Evolutionary conservation across 2,888 invertebrate species (phyloP).

Genomic region (Candidula unifasciata): DNA sequence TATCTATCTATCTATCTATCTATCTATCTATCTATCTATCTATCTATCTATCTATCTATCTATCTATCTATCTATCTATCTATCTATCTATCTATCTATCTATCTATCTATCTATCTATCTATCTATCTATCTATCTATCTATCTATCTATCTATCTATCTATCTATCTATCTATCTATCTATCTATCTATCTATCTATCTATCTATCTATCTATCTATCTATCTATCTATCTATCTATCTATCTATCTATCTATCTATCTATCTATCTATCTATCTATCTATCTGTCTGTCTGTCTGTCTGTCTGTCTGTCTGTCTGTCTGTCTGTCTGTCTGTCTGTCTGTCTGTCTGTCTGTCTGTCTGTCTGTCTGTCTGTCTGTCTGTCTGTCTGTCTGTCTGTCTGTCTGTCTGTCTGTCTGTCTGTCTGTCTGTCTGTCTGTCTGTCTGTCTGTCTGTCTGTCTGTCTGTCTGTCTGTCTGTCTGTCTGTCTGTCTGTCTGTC

Average conservation of each 20-base stretch:
- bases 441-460: neutral
- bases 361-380: neutral
- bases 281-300: neutral
- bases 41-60: neutral
- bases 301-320: constrained; percentile 12
- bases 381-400: neutral
- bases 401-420: neutral
- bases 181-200: neutral
- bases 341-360: constrained; percentile 1
- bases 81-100: neutral
- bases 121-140: neutral
- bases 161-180: neutral
- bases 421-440: neutral
- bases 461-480: constrained; percentile 3
- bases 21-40: neutral
- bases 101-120: neutral
- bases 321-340: constrained; percentile 1
- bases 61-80: neutral
- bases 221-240: too few relatives aligned
- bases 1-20: neutral
- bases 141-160: neutral
- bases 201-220: too few relatives aligned
- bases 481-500: neutral
- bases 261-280: too few relatives aligned
- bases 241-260: too few relatives aligned